A percentile compares a stretch with the other conserved stretches of the same genome.
These are phyloP conservation scores for Chaetodon auriga DNA, from an alignment of 2,113 vertebrate genomes.

Conservation along the genomic window DNA sequence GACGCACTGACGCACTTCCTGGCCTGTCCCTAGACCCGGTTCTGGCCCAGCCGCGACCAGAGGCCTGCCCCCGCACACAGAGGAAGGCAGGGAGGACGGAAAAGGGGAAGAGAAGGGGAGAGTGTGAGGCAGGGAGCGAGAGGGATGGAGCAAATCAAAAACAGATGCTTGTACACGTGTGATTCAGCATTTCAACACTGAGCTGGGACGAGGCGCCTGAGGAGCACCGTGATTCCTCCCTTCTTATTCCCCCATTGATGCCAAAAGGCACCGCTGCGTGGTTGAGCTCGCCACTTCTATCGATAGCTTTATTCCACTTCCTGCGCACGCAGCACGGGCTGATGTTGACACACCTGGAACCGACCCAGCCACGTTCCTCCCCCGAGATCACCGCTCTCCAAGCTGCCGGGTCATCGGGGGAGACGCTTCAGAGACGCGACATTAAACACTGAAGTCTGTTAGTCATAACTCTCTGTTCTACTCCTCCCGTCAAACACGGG, in stretches of 20 bases:
- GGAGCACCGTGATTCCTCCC: conserved; percentile 8
- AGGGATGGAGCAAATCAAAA: conserved; percentile 80
- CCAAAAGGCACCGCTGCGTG: conserved; percentile 2
- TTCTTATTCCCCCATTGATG: conserved; percentile 14
- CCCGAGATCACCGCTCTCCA: conserved; percentile 19
- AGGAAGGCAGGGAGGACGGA: conserved; percentile 64
- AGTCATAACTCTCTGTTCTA: conserved; percentile 49
- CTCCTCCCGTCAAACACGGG: conserved; percentile 2
- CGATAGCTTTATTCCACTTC: conserved; percentile 37
- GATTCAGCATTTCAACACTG: conserved; percentile 76
- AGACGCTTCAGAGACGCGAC: conserved; percentile 46
- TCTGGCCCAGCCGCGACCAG: conserved; percentile 56
- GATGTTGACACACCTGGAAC: conserved; percentile 75
- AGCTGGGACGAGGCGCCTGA: conserved; percentile 22
- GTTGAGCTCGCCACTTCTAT: conserved; percentile 35
- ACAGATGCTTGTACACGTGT: conserved; percentile 84
- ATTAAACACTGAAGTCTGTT: conserved; percentile 56
- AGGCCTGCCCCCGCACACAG: conserved; percentile 72
- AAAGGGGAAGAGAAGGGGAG: conserved; percentile 47
- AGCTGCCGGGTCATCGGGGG: conserved; percentile 39
- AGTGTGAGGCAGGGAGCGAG: conserved; percentile 54
- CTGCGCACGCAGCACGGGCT: conserved; percentile 33
- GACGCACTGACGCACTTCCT: conserved; percentile 78
- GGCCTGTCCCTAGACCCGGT: conserved; percentile 68
- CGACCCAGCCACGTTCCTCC: conserved; percentile 14